Conservation (phyloP, 2,888 invertebrate genomes). For the Agrenia bidenticulata region DNA sequence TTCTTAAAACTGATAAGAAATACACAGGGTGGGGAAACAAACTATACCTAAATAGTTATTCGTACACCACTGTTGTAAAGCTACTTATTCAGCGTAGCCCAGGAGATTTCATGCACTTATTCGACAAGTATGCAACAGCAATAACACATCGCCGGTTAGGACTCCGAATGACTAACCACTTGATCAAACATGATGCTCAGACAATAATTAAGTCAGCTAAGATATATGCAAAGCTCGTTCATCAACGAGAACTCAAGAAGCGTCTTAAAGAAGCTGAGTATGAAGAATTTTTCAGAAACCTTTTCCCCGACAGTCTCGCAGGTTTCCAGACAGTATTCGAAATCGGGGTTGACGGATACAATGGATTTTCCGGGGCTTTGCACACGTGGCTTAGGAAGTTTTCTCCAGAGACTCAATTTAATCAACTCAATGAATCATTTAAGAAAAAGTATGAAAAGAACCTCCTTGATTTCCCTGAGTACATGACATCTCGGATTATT, state of each 20-base stretch:
- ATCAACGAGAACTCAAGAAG: constrained; percentile 32
- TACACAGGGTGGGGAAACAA: constrained; percentile 26
- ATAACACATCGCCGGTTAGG: constrained; percentile 31
- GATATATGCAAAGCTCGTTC: constrained; percentile 32
- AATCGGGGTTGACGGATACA: constrained; percentile 33
- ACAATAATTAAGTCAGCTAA: constrained; percentile 28
- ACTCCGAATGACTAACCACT: constrained; percentile 18
- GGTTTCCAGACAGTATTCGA: constrained; percentile 38
- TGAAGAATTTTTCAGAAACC: constrained; percentile 31
- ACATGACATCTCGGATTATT: constrained; percentile 36
- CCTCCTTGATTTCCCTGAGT: constrained; percentile 37
- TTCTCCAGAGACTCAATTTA: constrained; percentile 29
- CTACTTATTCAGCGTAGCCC: constrained; percentile 28
- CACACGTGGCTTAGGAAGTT: constrained; percentile 37
- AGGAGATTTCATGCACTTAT: constrained; percentile 32
- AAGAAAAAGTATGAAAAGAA: constrained; percentile 32
- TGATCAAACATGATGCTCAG: constrained; percentile 24
- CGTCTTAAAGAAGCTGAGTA: constrained; percentile 32
- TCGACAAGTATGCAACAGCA: constrained; percentile 37
- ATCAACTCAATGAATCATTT: constrained; percentile 33
- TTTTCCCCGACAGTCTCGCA: constrained; percentile 35
- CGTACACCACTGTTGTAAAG: constrained; percentile 25
- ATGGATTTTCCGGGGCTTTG: constrained; percentile 30
- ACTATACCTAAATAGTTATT: constrained; percentile 28
- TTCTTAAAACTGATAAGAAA: constrained; percentile 10